Base-by-base conservation (phyloP, 2,888 invertebrate species). In the Gymnosoma rotundatum region DNA sequence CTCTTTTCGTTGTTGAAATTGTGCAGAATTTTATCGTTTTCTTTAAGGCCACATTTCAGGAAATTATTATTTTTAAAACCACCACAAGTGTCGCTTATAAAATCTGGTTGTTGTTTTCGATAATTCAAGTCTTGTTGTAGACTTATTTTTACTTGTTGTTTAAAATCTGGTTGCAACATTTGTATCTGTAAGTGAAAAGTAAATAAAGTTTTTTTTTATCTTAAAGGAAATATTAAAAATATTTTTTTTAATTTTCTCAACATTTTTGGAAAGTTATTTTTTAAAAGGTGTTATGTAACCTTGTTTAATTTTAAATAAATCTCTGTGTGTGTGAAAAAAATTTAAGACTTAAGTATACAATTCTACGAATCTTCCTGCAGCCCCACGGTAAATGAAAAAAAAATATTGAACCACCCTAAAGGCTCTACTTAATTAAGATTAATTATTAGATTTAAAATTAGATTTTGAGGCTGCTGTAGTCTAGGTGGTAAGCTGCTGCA, bases 51-150 rank as follows among this genome's bases (percentile, higher is more conserved):
- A 82, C 82, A 78, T 85, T 83, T 78, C 66, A 80, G 76, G 72
- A 76, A 83, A 80, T 80, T 80, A 80, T 80, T 80, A 75, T 67
- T 73, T 79, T 58, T 67, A 20, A 67, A 75, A 83, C 67, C 69
- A 76, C 79, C 58, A 74, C 70, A 75, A 80, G 67, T 75, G 85
- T 73, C 80, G 72, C 69, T 80, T 69, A 64, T 58, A 81, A 84
- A 84, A 85, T 82, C 78, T 82, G 78, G 83, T 69, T 81, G 83
- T 38, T 83, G 83, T 67, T 89, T 89, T 88, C 87, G 88, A 89
- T 90, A 91, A 90, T 90, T 90, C 86, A 90, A 89, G 89, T 90
- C 91, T 88, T 90, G 90, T 87, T 90, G 89, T 87, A 88, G 90
- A 90, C 89, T 90, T 90, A 89, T 90, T 89, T 89, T 87, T 72